Evolutionary conservation across 2,888 invertebrate species (phyloP).

Genomic region (Drosophila acutilabella): DNA sequence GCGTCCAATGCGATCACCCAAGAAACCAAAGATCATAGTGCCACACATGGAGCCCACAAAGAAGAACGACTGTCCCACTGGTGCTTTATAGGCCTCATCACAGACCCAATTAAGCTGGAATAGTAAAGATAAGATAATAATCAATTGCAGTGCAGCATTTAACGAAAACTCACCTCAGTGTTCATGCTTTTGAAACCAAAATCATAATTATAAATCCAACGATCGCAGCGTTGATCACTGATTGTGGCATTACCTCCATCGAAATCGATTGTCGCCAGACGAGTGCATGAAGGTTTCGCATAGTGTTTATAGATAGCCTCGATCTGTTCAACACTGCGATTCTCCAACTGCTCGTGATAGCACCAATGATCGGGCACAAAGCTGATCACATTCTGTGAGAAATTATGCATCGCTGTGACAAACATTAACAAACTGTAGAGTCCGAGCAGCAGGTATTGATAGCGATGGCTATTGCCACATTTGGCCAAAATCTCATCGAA

Average conservation of each 20-base stretch:
- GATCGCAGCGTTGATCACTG: conserved; percentile 82
- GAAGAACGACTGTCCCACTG: conserved; percentile 87
- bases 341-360: conserved; percentile 75
- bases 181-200: conserved; percentile 87
- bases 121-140: conserved; percentile 25
- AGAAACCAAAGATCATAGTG: conserved; percentile 86
- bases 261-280: conserved; percentile 55
- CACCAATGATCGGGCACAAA: conserved; percentile 85
- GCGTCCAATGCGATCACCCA: conserved; percentile 86
- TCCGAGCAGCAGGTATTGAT: conserved; percentile 85
- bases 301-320: conserved; percentile 75
- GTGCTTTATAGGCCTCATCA: conserved; percentile 86
- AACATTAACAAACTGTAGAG: conserved; percentile 86
- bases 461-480: conserved; percentile 86
- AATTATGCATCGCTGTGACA: conserved; percentile 86
- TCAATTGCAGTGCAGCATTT: neutral
- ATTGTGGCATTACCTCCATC: conserved; percentile 63
- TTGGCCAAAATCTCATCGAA: conserved; percentile 86
- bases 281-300: conserved; percentile 78
- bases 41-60: conserved; percentile 87
- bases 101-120: conserved; percentile 87
- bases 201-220: conserved; percentile 87
- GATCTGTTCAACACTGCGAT: conserved; percentile 71
- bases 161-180: conserved; percentile 86
- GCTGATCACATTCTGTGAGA: conserved; percentile 87